These are phyloP conservation scores for Abramis brama DNA, from an alignment of 2,113 vertebrate species.

Conservation along the genomic window DNA sequence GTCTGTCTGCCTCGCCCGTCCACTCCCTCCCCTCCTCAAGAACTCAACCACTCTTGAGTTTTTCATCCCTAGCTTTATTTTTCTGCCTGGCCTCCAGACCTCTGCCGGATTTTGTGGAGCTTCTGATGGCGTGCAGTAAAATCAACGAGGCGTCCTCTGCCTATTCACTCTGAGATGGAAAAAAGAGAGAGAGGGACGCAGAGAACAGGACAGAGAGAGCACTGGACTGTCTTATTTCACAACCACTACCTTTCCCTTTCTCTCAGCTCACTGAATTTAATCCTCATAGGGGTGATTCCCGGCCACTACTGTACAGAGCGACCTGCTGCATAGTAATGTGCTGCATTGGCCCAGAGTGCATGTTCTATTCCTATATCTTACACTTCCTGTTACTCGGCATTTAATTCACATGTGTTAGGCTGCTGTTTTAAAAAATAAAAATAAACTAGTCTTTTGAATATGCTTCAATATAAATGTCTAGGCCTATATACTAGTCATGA, in stretches of 20 bases:
- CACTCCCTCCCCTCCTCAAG: background rate
- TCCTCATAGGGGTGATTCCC: conserved; percentile 59
- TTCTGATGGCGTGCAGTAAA: conserved; percentile 55
- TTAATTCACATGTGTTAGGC: background rate
- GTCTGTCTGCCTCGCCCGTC: conserved; percentile 45
- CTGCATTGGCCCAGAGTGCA: background rate
- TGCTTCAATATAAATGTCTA: background rate
- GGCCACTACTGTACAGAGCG: conserved; percentile 36
- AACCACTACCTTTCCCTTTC: conserved; percentile 46
- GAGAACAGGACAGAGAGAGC: conserved; percentile 22
- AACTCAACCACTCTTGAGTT: conserved; percentile 2
- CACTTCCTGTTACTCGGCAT: conserved; percentile 6
- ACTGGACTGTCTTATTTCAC: conserved; percentile 51
- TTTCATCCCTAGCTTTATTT: conserved; percentile 10
- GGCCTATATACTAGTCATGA: background rate
- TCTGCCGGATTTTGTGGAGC: conserved; percentile 51
- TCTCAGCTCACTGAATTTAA: conserved; percentile 58
- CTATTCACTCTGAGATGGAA: conserved; percentile 46
- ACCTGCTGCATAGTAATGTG: conserved; percentile 36
- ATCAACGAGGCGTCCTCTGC: conserved; percentile 52
- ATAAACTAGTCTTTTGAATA: background rate
- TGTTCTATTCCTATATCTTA: background rate
- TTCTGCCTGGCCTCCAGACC: conserved; percentile 41
- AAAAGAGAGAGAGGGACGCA: conserved; percentile 6
- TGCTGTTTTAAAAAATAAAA: background rate